phyloP scores from a whole-genome alignment of 2,113 vertebrate genomes.

The Eulemur macaco region DNA sequence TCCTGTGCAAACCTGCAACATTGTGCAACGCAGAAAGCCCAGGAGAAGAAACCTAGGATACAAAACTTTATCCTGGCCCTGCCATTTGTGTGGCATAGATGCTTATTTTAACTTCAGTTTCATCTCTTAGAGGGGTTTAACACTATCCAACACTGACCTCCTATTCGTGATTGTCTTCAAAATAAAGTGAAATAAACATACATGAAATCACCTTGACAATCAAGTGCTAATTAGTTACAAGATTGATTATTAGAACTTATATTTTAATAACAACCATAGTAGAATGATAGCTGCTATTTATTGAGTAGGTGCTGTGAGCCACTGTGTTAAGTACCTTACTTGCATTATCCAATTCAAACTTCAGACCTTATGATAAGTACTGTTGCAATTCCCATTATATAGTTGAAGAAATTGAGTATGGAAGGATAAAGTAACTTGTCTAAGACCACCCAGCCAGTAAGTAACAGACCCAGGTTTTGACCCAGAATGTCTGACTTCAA shows the following conservation, averaged over 20 bases:
- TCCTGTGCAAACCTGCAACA: background rate
- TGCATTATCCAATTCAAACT: background rate
- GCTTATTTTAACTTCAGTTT: background rate
- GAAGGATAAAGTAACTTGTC: background rate
- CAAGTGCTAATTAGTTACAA: background rate
- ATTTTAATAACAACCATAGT: background rate
- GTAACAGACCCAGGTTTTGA: background rate
- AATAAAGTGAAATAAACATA: background rate
- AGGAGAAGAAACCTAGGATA: accelerated
- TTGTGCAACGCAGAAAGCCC: background rate
- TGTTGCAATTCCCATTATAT: background rate
- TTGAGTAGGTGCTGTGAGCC: background rate
- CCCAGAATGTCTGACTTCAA: background rate
- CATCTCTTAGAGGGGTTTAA: background rate
- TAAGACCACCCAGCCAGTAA: background rate
- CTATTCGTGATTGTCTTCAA: background rate
- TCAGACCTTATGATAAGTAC: background rate
- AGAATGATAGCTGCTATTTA: background rate
- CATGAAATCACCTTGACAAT: background rate
- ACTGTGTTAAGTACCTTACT: background rate
- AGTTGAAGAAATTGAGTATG: background rate
- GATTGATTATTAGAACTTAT: background rate
- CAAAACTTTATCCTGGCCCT: background rate
- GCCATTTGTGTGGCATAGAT: background rate
- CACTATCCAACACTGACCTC: background rate